Percentiles rank a stretch among this genome's conserved stretches.
Conservation (phyloP, 1,140 invertebrate species). For the Apis florea region DNA sequence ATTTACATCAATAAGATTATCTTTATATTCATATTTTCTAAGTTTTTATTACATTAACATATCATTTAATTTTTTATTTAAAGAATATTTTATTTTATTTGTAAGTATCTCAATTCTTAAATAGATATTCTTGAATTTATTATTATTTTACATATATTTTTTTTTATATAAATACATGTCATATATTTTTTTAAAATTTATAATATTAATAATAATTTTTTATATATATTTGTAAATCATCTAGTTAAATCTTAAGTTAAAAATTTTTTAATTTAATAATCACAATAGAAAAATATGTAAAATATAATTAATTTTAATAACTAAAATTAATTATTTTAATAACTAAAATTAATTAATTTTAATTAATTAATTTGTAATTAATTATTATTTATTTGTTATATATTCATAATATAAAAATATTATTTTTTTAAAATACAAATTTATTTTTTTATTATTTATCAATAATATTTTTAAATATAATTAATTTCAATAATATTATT, state of each 20-base stretch:
- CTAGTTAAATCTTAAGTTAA: too few relatives aligned
- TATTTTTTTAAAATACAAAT: not conserved
- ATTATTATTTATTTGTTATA: not conserved
- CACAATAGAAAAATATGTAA: not conserved
- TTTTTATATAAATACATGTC: not conserved
- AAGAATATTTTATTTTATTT: not conserved
- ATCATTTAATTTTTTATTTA: not conserved
- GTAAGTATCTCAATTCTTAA: not conserved
- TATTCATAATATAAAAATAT: not conserved
- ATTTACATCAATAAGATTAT: slow-evolving; percentile 5
- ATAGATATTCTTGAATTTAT: not conserved
- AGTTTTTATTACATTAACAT: not conserved
- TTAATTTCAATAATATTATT: not conserved
- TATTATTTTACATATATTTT: not conserved
- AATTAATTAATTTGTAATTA: not conserved
- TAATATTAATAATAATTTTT: not conserved
- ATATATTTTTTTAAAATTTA: not conserved
- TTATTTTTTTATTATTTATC: not conserved
- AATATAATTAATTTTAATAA: not conserved
- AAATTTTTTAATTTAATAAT: not conserved
- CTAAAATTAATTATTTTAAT: not conserved
- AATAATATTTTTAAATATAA: not conserved
- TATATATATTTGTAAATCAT: not conserved
- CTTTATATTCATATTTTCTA: not conserved
- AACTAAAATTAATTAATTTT: not conserved